Conservation (phyloP, 2,888 invertebrate species). For the Heteromurus nitidus region DNA sequence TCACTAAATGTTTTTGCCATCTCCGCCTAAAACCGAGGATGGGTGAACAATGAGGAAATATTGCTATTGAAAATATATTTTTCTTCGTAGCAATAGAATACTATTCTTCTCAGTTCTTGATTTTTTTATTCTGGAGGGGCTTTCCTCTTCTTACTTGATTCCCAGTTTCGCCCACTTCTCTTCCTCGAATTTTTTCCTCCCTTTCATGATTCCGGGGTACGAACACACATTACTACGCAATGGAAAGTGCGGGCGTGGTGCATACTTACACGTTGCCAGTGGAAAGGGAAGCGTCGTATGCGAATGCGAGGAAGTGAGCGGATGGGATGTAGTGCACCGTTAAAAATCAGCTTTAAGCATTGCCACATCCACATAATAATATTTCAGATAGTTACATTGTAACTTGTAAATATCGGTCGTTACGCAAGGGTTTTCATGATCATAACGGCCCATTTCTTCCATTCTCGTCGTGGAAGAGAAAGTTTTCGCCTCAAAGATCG, state of each 20-base stretch:
- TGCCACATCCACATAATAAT: conserved; percentile 36
- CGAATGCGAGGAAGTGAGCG: too few species aligned
- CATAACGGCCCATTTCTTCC: conserved; percentile 35
- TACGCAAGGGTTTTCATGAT: conserved; percentile 28
- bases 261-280: not conserved
- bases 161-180: not conserved
- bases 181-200: conserved; percentile 6
- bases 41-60: conserved; percentile 12
- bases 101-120: not conserved
- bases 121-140: conserved; percentile 9
- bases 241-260: conserved; percentile 48
- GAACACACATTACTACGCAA: conserved; percentile 6
- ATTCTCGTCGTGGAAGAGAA: conserved; percentile 9
- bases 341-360: not conserved
- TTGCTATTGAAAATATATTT: conserved; percentile 16
- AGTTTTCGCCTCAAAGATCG: too few species aligned
- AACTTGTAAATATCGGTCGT: conserved; percentile 58
- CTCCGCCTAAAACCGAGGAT: not conserved
- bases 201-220: not conserved
- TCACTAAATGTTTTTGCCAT: not conserved
- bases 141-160: conserved; percentile 5
- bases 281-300: conserved; percentile 14
- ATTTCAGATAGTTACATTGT: conserved; percentile 41
- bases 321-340: too few species aligned
- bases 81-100: not conserved